phyloP scores from a whole-genome alignment of 2,888 invertebrate genomes.

The Megamerina dolium region DNA sequence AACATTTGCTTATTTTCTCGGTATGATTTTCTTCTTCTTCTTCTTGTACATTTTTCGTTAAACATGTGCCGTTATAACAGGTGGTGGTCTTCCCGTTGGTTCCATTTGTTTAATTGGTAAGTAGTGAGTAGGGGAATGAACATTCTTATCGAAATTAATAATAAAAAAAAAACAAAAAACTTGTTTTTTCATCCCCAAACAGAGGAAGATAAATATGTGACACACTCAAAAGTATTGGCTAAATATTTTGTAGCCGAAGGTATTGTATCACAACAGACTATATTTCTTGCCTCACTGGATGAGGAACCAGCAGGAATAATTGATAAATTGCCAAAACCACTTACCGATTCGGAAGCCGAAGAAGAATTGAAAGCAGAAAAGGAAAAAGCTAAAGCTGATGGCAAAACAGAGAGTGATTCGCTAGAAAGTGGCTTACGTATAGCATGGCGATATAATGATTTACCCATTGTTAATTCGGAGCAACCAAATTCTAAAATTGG shows the following conservation, averaged over 20 bases:
- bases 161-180: neutral
- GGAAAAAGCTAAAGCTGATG: slow-evolving; percentile 9
- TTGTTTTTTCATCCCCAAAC: slow-evolving; percentile 33
- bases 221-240: slow-evolving; percentile 68
- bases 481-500: slow-evolving; percentile 56
- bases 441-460: slow-evolving; percentile 83
- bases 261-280: slow-evolving; percentile 64
- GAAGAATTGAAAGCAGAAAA: slow-evolving; percentile 22
- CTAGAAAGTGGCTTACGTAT: slow-evolving; percentile 67
- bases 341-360: slow-evolving; percentile 25
- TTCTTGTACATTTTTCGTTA: too few species aligned
- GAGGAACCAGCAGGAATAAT: slow-evolving; percentile 59
- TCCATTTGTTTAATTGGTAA: slow-evolving; percentile 66
- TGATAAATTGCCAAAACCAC: slow-evolving; percentile 57
- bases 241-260: slow-evolving; percentile 90
- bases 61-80: too few species aligned
- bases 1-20: too few species aligned
- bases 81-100: slow-evolving; percentile 68
- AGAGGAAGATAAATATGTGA: slow-evolving; percentile 81
- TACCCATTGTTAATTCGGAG: slow-evolving; percentile 56
- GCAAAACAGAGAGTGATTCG: slow-evolving; percentile 29
- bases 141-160: neutral
- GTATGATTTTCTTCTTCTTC: too few species aligned
- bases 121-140: too few species aligned
- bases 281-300: slow-evolving; percentile 71